A percentile compares a stretch with the other conserved stretches of the same genome.
Evolutionary conservation across 1,140 invertebrate genomes (phyloP).

Genomic region (Trinorchestia longiramus): DNA sequence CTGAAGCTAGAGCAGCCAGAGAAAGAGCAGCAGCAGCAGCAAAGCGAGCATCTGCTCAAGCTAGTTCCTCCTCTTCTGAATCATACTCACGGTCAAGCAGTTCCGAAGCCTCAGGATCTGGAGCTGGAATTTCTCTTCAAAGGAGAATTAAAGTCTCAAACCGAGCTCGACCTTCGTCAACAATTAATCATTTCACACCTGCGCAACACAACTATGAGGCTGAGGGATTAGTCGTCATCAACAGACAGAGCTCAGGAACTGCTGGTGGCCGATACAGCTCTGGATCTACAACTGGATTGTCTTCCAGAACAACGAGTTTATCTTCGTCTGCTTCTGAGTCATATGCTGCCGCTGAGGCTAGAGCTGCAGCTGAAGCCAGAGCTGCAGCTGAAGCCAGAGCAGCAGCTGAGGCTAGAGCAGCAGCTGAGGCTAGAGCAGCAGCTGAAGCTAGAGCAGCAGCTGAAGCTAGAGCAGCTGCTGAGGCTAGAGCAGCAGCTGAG

Average conservation of each 20-base stretch:
- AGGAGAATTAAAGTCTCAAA: slow-evolving; percentile 50
- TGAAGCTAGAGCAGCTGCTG: slow-evolving; percentile 30
- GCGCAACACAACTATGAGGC: slow-evolving; percentile 59
- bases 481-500: slow-evolving; percentile 38
- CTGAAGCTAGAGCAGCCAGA: neutral
- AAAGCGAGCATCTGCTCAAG: slow-evolving; percentile 57
- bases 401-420: slow-evolving; percentile 30
- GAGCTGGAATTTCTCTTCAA: slow-evolving; percentile 24
- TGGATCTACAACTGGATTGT: neutral
- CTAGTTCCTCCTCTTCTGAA: neutral
- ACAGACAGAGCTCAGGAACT: slow-evolving; percentile 42
- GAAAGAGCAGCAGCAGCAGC: slow-evolving; percentile 57
- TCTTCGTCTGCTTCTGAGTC: neutral
- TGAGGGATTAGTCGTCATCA: slow-evolving; percentile 53
- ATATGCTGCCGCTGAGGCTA: slow-evolving; percentile 1
- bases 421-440: slow-evolving; percentile 36
- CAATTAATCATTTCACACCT: slow-evolving; percentile 58
- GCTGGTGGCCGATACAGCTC: neutral
- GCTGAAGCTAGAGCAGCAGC: slow-evolving; percentile 33
- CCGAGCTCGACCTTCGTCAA: slow-evolving; percentile 36
- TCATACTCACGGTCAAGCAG: neutral
- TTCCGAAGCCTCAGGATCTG: neutral
- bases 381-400: slow-evolving; percentile 33
- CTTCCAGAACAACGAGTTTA: neutral
- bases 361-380: slow-evolving; percentile 42